Percentiles rank a stretch among this genome's conserved stretches.
phyloP scores from a whole-genome alignment of 1,140 invertebrate species.

The Brachionus calyciflorus region DNA sequence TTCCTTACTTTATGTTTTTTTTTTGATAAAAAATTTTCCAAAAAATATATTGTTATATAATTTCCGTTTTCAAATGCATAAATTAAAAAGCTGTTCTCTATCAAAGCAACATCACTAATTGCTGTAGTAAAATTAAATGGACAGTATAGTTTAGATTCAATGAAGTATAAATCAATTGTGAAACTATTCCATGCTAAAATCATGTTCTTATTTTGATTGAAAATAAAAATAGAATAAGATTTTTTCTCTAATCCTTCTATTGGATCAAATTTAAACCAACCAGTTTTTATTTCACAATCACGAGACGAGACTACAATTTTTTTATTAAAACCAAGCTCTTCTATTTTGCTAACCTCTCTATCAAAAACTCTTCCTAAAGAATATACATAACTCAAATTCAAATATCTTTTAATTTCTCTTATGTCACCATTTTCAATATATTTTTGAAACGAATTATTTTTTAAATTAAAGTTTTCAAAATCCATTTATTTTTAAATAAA shows the following conservation, averaged over 20 bases:
- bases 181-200: not conserved
- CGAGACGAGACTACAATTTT: not conserved
- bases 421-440: too few relatives aligned
- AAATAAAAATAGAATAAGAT: too few relatives aligned
- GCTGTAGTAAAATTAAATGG: not conserved
- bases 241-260: too few relatives aligned
- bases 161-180: not conserved
- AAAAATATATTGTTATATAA: not conserved
- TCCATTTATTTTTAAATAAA: too few relatives aligned
- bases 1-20: not conserved
- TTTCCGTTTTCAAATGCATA: not conserved
- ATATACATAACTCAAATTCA: not conserved
- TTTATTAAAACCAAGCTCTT: not conserved
- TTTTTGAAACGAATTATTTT: too few relatives aligned
- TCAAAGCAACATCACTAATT: not conserved
- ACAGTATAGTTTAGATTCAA: not conserved
- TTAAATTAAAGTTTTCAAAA: too few relatives aligned
- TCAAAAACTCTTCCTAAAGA: not conserved
- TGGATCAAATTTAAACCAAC: not conserved
- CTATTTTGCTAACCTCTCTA: not conserved
- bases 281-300: not conserved
- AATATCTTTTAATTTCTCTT: too few relatives aligned
- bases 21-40: not conserved
- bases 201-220: not conserved
- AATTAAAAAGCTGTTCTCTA: not conserved